A percentile compares a stretch with the other conserved stretches of the same genome.
Evolutionary conservation across 2,113 vertebrate genomes (phyloP).

Genomic region (Callionymus lyra): DNA sequence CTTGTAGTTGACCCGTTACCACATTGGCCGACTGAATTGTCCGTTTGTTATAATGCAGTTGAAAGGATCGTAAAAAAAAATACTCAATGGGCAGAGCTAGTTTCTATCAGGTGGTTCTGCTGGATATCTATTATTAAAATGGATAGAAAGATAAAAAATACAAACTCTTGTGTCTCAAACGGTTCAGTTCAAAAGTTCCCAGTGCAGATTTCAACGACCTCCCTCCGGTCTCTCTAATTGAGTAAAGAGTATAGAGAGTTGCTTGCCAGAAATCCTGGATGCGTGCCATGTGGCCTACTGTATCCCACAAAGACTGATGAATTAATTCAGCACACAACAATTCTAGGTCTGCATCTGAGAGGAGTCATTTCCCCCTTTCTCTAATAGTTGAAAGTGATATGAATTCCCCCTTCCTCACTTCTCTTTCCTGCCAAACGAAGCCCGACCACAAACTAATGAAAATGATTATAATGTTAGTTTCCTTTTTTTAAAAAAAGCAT

Average conservation of each 20-base stretch:
- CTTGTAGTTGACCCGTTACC: no score
- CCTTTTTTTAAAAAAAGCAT: no score
- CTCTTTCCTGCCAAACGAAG: slow-evolving; percentile 32
- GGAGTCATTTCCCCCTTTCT: slow-evolving; percentile 20
- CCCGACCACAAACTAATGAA: slow-evolving; percentile 35
- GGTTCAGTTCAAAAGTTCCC: slow-evolving; percentile 31
- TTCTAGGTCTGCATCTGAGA: slow-evolving; percentile 34
- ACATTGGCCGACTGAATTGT: no score
- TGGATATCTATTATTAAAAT: not conserved
- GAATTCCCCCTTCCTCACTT: slow-evolving; percentile 20
- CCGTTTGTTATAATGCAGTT: no score
- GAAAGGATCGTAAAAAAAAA: no score
- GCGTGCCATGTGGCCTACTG: slow-evolving; percentile 17
- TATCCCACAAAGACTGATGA: slow-evolving; percentile 41
- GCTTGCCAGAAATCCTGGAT: slow-evolving; percentile 22
- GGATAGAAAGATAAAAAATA: slow-evolving; percentile 7
- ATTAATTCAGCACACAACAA: slow-evolving; percentile 36
- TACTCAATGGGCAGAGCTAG: no score
- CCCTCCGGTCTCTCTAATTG: slow-evolving; percentile 42
- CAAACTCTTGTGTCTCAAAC: slow-evolving; percentile 11
- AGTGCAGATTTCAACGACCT: slow-evolving; percentile 15
- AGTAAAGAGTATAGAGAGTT: slow-evolving; percentile 14
- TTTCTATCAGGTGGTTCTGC: no score
- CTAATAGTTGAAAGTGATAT: slow-evolving; percentile 32
- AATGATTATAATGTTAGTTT: slow-evolving; percentile 43